A percentile compares a stretch with the other conserved stretches of the same genome.
phyloP scores from a whole-genome alignment of 1,140 invertebrate genomes.

The Solenopsis invicta region DNA sequence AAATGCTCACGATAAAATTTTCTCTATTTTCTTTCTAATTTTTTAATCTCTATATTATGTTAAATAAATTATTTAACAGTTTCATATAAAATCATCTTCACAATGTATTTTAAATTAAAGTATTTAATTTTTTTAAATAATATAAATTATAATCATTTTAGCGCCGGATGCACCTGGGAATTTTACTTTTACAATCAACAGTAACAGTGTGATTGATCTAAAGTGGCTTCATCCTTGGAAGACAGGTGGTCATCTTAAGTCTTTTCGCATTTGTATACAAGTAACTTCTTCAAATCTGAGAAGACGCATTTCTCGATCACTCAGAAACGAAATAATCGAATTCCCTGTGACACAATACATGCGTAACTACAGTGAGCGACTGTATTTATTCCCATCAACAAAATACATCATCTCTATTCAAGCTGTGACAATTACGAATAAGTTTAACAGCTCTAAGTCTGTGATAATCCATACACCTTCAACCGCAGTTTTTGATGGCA shows the following conservation, averaged over 20 bases:
- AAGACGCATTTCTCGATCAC: not conserved
- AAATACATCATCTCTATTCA: slow-evolving; percentile 62
- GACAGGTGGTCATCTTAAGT: slow-evolving; percentile 43
- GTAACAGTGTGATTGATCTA: slow-evolving; percentile 49
- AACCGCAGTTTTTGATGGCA: slow-evolving; percentile 46
- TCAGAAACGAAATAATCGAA: not conserved
- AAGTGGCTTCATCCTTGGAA: slow-evolving; percentile 74
- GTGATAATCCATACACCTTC: slow-evolving; percentile 24
- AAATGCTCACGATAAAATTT: not conserved
- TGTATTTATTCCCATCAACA: slow-evolving; percentile 70
- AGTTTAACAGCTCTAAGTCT: not conserved
- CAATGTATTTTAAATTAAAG: not conserved
- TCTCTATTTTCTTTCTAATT: not conserved
- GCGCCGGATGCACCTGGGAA: slow-evolving; percentile 45
- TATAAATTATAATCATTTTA: slow-evolving; percentile 4
- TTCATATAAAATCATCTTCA: not conserved
- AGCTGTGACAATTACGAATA: slow-evolving; percentile 53
- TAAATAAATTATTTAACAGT: not conserved
- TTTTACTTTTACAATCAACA: not conserved
- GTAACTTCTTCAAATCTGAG: slow-evolving; percentile 47
- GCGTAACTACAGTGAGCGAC: slow-evolving; percentile 19
- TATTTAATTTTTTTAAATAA: not conserved
- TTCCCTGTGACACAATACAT: slow-evolving; percentile 42
- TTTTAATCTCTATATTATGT: not conserved
- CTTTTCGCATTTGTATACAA: slow-evolving; percentile 48